Percentiles rank a stretch among this genome's conserved stretches.
Evolutionary conservation across 2,113 vertebrate genomes (phyloP).

Genomic region (Cololabis saira): DNA sequence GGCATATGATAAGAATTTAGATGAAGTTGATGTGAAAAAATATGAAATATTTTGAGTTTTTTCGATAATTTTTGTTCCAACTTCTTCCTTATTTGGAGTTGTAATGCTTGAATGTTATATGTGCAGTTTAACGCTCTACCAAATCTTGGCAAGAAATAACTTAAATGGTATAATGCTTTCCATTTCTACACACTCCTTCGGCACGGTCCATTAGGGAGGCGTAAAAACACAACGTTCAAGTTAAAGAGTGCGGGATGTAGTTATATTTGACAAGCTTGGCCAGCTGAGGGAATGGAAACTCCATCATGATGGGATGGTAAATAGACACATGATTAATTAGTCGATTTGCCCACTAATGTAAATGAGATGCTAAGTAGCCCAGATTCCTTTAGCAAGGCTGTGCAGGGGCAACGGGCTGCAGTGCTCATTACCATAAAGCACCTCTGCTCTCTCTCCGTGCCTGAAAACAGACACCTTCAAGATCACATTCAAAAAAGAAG

Average conservation of each 20-base stretch:
- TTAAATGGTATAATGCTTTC: conserved; percentile 7
- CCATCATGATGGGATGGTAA: conserved; percentile 71
- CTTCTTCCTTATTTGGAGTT: too few relatives aligned
- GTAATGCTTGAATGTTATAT: too few relatives aligned
- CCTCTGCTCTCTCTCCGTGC: conserved; percentile 23
- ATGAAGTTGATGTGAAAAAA: too few relatives aligned
- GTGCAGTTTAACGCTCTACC: not conserved
- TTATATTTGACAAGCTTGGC: conserved; percentile 18
- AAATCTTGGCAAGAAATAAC: not conserved
- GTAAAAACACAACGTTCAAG: conserved; percentile 26
- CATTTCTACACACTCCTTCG: too few relatives aligned
- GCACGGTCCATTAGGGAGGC: not conserved
- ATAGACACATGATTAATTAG: conserved; percentile 80
- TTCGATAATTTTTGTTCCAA: too few relatives aligned
- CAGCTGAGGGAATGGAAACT: conserved; percentile 43
- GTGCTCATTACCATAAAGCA: conserved; percentile 55
- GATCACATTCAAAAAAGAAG: not conserved
- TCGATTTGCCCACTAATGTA: conserved; percentile 68
- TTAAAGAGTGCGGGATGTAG: conserved; percentile 29
- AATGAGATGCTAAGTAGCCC: conserved; percentile 74
- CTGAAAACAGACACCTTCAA: conserved; percentile 28
- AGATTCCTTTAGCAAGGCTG: conserved; percentile 37
- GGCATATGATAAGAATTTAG: too few relatives aligned
- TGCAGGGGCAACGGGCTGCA: conserved; percentile 29
- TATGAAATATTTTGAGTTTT: too few relatives aligned